Evolutionary conservation across 2,113 vertebrate species (phyloP).

Genomic region (Phalacrocorax pelagicus): DNA sequence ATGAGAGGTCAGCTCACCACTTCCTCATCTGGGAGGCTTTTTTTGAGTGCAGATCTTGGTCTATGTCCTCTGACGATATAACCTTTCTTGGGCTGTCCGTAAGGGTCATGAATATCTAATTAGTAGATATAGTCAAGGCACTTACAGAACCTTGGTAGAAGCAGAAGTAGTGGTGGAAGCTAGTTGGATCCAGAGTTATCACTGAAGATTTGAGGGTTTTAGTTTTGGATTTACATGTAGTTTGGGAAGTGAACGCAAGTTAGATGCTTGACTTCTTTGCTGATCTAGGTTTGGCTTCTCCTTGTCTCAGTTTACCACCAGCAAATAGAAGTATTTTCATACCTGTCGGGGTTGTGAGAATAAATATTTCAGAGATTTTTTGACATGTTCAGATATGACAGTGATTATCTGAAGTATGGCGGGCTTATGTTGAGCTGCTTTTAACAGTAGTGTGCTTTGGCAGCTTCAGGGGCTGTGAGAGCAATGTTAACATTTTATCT

Average conservation of each 20-base stretch:
- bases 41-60: not conserved
- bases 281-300: not conserved
- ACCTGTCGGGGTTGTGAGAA: not conserved
- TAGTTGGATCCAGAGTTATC: not conserved
- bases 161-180: not conserved
- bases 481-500: not conserved
- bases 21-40: not conserved
- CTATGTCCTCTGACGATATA: not conserved
- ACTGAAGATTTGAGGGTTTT: not conserved
- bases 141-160: not conserved
- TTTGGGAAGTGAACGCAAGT: not conserved
- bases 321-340: not conserved
- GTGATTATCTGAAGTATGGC: not conserved
- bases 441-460: not conserved
- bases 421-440: not conserved
- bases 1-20: not conserved
- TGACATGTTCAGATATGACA: not conserved
- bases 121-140: not conserved
- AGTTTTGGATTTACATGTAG: not conserved
- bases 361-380: not conserved
- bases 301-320: not conserved
- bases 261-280: not conserved
- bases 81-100: not conserved
- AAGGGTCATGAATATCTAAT: not conserved
- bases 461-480: not conserved